Conservation (phyloP, 2,113 vertebrate genomes). For the Rhinolophus ferrumequinum region DNA sequence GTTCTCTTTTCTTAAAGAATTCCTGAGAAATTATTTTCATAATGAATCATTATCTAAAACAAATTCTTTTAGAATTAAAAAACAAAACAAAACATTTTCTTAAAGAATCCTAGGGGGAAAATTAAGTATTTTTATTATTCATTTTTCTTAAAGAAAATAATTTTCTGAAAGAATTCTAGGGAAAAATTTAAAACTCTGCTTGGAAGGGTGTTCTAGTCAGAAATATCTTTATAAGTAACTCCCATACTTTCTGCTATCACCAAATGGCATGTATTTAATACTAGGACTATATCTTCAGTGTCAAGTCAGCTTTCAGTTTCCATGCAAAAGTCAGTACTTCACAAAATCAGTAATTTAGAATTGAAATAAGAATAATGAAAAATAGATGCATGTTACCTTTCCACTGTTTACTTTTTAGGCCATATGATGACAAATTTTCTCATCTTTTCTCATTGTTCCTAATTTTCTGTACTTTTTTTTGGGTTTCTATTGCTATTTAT, state of each 20-base stretch:
- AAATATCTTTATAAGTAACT: not conserved
- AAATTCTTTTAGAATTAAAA: not conserved
- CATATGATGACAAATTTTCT: not conserved
- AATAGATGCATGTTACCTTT: not conserved
- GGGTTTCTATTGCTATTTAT: not conserved
- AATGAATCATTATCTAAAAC: not conserved
- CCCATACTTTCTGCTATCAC: not conserved
- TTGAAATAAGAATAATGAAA: not conserved
- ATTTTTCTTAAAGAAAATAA: not conserved
- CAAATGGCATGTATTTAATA: not conserved
- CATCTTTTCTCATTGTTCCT: not conserved
- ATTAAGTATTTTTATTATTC: not conserved
- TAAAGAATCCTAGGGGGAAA: not conserved
- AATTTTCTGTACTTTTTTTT: not conserved
- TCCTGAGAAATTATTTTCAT: not conserved
- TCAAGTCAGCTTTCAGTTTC: not conserved
- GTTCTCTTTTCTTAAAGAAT: not conserved
- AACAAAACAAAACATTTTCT: not conserved
- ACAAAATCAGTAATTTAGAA: conserved; percentile 14
- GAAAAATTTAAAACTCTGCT: not conserved
- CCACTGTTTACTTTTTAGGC: not conserved
- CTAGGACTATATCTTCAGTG: not conserved
- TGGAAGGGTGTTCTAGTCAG: not conserved
- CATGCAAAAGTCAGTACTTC: not conserved
- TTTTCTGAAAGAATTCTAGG: not conserved